phyloP scores from a whole-genome alignment of 2,888 invertebrate species.

The Patella caerulea region DNA sequence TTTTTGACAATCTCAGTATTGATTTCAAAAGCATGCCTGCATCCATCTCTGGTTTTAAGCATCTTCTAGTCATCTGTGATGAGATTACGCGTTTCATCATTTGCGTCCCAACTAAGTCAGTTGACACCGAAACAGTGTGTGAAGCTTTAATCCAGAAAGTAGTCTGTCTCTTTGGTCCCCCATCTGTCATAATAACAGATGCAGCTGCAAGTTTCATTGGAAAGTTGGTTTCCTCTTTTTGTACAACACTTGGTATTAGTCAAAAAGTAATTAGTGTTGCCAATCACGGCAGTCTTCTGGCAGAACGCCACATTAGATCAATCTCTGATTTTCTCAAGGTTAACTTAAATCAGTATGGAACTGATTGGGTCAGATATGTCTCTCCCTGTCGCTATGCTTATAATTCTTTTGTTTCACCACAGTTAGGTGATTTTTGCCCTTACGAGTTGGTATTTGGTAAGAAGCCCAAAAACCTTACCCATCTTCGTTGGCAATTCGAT shows the following conservation, averaged over 20 bases:
- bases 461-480: background rate
- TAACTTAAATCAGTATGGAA: background rate
- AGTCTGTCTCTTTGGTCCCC: no score
- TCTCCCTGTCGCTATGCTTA: background rate
- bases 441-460: background rate
- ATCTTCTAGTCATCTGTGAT: background rate
- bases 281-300: background rate
- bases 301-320: background rate
- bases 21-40: background rate
- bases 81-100: background rate
- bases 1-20: background rate
- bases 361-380: background rate
- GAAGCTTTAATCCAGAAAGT: background rate
- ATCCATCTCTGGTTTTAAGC: background rate
- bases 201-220: background rate
- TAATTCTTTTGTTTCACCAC: background rate
- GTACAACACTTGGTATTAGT: background rate
- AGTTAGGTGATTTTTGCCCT: background rate
- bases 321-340: background rate
- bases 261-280: background rate
- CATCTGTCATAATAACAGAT: conserved; percentile 1
- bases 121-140: background rate
- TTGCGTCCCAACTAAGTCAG: background rate
- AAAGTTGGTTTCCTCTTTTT: background rate
- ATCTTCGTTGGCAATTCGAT: background rate